Evolutionary conservation across 2,113 vertebrate genomes (phyloP), one percentile per base, ranked within the genome.

Genomic region (Pomatostomus ruficeps): DNA sequence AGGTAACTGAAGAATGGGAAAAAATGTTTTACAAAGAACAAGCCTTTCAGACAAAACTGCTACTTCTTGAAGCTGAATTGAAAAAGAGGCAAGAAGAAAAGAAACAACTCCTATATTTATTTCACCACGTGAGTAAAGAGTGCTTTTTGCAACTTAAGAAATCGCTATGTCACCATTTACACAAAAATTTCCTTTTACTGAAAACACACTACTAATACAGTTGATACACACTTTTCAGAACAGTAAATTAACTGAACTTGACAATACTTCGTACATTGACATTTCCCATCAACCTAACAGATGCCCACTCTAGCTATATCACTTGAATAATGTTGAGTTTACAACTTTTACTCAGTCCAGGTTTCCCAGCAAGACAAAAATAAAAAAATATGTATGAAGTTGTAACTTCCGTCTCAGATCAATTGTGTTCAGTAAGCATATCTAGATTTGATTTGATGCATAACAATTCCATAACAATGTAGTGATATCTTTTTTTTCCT

Each of bases 1-100:
- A 99, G 99, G 97, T 99, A 66, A 97, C 91, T 71, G 98, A 98
- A 95, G 98, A 99, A 71, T 95, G 96, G 94, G 97, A 97, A 77
- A 98, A 98, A 83, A 97, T 97, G 8, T 92, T 80, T 26, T 92
- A 96, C 55, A 98, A 90, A 96, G 98, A 99, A 49, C 97, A 92
- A 46, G 91, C 80, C 40, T 98, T 99, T 83, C 98, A 98, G 95
- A 88, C 80, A 78, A 98, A 98, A 97, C 96, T 99, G 93, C 75
- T 98, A 51, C 88, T 96, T 91, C 98, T 99, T 88, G 98, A 99
- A 97, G 95, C 96, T 29, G 98, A 99, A 95, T 98, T 98, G 90
- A 98, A 94, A 92, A 95, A 97, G 88, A 94, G 75, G 67, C 98
- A 98, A 29, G 98, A 98, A 58, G 98, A 99, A 80, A 98, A 98